Evolutionary conservation across 2,797 vertebrate genomes (phyloP).

Genomic region (Arnoldichthys spilopterus): DNA sequence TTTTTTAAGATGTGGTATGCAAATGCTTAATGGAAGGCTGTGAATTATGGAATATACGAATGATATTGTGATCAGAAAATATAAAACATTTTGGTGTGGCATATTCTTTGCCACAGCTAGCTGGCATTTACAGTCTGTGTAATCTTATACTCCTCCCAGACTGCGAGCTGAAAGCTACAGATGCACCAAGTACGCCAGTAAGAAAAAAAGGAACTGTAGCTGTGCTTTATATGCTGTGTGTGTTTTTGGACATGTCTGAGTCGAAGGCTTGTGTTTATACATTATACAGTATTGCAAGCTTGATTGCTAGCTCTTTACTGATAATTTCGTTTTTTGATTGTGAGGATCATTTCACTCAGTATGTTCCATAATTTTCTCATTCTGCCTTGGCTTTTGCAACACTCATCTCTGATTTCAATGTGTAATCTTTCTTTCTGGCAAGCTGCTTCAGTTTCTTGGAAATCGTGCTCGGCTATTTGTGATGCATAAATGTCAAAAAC

Average conservation of each 20-base stretch:
- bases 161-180: neutral
- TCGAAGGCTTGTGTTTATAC: neutral
- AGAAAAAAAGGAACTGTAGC: neutral
- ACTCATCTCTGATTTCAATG: neutral
- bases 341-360: neutral
- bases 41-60: neutral
- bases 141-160: neutral
- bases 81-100: too few species aligned
- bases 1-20: neutral
- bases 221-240: neutral
- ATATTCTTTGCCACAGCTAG: too few species aligned
- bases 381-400: neutral
- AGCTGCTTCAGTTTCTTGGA: conserved; percentile 12
- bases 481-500: neutral
- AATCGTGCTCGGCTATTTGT: conserved; percentile 1
- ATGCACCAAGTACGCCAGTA: neutral
- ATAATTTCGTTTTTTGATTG: neutral
- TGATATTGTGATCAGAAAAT: too few species aligned
- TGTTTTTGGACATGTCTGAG: neutral
- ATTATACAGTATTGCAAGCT: too few species aligned
- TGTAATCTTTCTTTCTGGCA: neutral
- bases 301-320: neutral
- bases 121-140: neutral
- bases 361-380: neutral
- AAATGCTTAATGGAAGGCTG: neutral